Evolutionary conservation across 1,140 invertebrate genomes (phyloP).

Genomic region (Pomacea maculata): DNA sequence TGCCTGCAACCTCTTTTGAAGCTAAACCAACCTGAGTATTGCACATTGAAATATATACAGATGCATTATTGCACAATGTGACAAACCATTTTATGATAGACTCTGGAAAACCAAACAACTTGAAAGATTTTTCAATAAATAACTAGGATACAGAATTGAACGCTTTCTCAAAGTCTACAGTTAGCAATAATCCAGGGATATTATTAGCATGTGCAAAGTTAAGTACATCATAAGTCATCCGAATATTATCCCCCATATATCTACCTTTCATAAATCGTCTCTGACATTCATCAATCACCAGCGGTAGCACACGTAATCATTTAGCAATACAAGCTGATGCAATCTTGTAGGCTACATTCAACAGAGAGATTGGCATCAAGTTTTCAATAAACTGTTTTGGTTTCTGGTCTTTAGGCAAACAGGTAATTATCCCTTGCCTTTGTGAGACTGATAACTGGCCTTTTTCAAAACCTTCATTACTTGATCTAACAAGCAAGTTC

Average conservation of each 20-base stretch:
- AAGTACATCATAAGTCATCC: neutral
- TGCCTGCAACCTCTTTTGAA: too few relatives aligned
- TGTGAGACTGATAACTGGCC: neutral
- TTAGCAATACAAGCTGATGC: neutral
- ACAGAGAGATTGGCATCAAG: neutral
- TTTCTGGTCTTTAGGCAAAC: neutral
- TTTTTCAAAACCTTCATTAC: neutral
- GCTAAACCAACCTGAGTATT: too few relatives aligned
- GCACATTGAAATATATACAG: too few relatives aligned
- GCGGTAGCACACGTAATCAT: neutral
- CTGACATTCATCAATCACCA: neutral
- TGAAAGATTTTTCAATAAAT: neutral
- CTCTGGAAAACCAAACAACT: neutral
- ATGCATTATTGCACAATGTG: too few relatives aligned
- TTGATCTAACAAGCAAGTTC: neutral
- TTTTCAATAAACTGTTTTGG: neutral
- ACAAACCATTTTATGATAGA: too few relatives aligned
- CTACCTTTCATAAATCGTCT: neutral
- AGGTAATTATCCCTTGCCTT: neutral
- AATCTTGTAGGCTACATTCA: neutral
- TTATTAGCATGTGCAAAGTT: too few relatives aligned
- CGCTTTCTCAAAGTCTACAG: conserved; percentile 2
- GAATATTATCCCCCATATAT: neutral
- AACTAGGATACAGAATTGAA: neutral
- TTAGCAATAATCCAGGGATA: neutral